Base-by-base conservation (phyloP, 2,888 invertebrate genomes). In the Stenolophus ochropezus region DNA sequence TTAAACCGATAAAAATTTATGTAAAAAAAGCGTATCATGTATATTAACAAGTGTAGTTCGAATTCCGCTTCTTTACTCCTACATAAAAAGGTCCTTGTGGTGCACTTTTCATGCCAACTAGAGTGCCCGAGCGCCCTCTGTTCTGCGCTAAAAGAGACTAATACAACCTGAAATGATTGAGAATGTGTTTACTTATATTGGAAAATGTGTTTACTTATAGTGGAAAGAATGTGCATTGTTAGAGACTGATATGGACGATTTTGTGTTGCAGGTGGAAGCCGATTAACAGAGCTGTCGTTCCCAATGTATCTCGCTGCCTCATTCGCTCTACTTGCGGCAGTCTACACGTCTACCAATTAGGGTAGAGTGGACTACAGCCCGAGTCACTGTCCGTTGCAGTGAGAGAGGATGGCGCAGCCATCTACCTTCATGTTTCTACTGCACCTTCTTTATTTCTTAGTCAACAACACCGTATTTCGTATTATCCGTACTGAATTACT, bases 381-480 rank as follows among this genome's bases (percentile, higher is more conserved):
- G 33, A 18, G 65, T 27, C 23, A 61, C 25, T 61, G 61, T 14
- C 5, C 18, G 6, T 18, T 69, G 65, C 65, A 69, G 65, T 69
- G 27, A 33, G 18, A 69, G 33, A 69, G 16, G 65, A 33, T 69
- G 65, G 33, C 33, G 6, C 20, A 1, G 33, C 65, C 65, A 18
- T 69, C 61, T 21, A 61, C 18, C 33, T 69, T 49, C 47, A 73
- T 73, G 51, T 73, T 73, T 21, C 73, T 73, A 23, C 65, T 33
- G 65, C 65, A 69, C 65, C 33, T 20, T 14, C 25, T 14, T 69
- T 69, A 33, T 27, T 69, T 69, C 65, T 69, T 69, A 69, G 65
- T 69, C 65, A 27, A n/a, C 18, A 27, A 27, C 65, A 69, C 65
- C 20, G 51, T 53, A 53, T 65, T 69, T 16, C 33, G 27, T 69